phyloP scores from a whole-genome alignment of 1,140 invertebrate genomes.

The Papilio machaon region DNA sequence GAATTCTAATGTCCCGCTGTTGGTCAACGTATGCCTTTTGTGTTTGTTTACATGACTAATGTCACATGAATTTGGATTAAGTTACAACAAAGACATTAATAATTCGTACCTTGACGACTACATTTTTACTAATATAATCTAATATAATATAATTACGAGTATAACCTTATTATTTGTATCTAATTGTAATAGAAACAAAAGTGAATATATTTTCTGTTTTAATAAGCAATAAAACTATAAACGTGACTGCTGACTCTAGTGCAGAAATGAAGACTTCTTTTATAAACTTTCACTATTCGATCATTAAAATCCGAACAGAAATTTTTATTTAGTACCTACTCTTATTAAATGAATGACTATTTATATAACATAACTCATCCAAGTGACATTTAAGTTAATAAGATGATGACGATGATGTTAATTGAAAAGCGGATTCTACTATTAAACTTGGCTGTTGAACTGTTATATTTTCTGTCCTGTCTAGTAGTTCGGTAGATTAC shows the following conservation, averaged over 20 bases:
- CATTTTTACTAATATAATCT: not conserved
- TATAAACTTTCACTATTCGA: not conserved
- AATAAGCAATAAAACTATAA: not conserved
- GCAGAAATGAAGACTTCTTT: not conserved
- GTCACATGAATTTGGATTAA: conserved; percentile 56
- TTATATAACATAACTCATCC: not conserved
- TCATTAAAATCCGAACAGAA: not conserved
- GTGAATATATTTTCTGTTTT: not conserved
- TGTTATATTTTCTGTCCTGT: conserved; percentile 1
- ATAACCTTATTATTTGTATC: not conserved
- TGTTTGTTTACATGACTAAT: conserved; percentile 64
- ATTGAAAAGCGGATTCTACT: not conserved
- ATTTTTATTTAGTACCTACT: not conserved
- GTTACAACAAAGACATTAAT: conserved; percentile 50
- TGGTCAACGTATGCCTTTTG: conserved; percentile 56
- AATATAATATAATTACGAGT: too few species aligned
- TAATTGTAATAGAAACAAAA: not conserved
- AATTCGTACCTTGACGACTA: conserved; percentile 37
- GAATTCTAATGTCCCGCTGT: conserved; percentile 64
- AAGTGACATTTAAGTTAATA: not conserved
- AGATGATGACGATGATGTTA: not conserved
- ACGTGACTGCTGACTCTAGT: not conserved
- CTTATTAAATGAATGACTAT: too few species aligned
- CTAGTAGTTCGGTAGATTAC: conserved; percentile 47
- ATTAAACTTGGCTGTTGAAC: not conserved